These are phyloP conservation scores for Onthophagus sagittarius DNA, from an alignment of 2,888 invertebrate genomes.

Conservation along the genomic window DNA sequence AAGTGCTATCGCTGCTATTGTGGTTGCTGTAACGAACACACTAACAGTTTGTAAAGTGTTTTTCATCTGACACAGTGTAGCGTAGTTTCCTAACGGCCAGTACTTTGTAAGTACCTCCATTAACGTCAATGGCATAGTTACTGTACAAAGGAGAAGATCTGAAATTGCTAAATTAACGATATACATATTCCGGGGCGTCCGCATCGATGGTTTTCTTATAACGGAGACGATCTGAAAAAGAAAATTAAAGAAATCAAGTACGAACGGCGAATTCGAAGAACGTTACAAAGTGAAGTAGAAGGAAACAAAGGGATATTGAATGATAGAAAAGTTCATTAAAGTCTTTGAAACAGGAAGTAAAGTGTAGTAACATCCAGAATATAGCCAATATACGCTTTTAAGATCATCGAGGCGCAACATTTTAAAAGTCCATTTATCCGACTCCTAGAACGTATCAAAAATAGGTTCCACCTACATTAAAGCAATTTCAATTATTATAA, in stretches of 20 bases:
- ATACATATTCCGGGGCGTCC: conserved; percentile 90
- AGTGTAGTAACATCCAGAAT: not conserved
- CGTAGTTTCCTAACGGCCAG: conserved; percentile 81
- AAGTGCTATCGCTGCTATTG: conserved; percentile 87
- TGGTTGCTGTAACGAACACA: conserved; percentile 90
- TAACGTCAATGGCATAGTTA: conserved; percentile 86
- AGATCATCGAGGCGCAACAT: not conserved
- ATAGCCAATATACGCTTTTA: too few species aligned
- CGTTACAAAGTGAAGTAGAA: not conserved
- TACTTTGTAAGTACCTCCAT: conserved; percentile 81
- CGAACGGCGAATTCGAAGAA: not conserved
- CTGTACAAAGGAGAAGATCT: conserved; percentile 80
- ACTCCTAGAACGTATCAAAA: not conserved
- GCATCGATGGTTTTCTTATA: conserved; percentile 80
- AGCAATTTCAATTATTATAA: not conserved
- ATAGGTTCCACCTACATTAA: not conserved
- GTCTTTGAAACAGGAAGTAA: not conserved
- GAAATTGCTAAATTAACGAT: conserved; percentile 86
- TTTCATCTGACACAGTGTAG: conserved; percentile 77
- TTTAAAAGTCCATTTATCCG: not conserved
- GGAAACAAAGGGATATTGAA: not conserved
- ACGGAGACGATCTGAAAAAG: conserved; percentile 56
- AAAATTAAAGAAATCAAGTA: not conserved
- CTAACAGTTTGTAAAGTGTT: conserved; percentile 85
- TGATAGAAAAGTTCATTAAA: not conserved